A percentile compares a stretch with the other conserved stretches of the same genome.
Evolutionary conservation across 2,888 invertebrate genomes (phyloP).

Genomic region (Dinocampus coccinellae): DNA sequence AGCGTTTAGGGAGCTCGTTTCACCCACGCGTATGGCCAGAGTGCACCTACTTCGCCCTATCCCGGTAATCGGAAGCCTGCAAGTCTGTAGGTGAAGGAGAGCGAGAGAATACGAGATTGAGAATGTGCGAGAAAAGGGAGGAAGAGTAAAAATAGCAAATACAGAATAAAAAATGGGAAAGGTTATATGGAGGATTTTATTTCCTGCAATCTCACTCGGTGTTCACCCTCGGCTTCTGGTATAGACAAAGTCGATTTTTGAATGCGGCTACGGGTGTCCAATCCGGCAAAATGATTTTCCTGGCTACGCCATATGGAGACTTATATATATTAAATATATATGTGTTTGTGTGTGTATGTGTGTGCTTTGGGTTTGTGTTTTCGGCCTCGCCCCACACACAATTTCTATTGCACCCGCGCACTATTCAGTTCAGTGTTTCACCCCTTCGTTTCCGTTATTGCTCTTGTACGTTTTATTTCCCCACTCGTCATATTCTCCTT

Average conservation of each 20-base stretch:
- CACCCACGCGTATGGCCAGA: constrained; percentile 50
- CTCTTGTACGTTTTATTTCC: neutral
- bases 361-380: neutral
- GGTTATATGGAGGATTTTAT: neutral
- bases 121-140: neutral
- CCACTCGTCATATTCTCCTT: neutral
- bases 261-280: constrained; percentile 7
- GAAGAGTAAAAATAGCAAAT: neutral
- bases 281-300: constrained; percentile 9
- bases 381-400: constrained; percentile 23
- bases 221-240: neutral
- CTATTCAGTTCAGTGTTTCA: constrained; percentile 11
- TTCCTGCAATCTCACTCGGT: neutral
- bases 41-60: constrained; percentile 36
- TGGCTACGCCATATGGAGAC: neutral
- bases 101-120: no score
- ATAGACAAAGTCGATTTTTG: neutral
- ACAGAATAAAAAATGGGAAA: neutral
- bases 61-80: constrained; percentile 39
- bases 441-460: constrained; percentile 1
- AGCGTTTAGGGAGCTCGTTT: constrained; percentile 60
- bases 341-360: neutral
- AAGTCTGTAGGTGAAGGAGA: neutral
- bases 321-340: neutral
- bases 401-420: constrained; percentile 8